Evolutionary conservation across 2,797 vertebrate species (phyloP).

Genomic region (Gallinago nigripennis): DNA sequence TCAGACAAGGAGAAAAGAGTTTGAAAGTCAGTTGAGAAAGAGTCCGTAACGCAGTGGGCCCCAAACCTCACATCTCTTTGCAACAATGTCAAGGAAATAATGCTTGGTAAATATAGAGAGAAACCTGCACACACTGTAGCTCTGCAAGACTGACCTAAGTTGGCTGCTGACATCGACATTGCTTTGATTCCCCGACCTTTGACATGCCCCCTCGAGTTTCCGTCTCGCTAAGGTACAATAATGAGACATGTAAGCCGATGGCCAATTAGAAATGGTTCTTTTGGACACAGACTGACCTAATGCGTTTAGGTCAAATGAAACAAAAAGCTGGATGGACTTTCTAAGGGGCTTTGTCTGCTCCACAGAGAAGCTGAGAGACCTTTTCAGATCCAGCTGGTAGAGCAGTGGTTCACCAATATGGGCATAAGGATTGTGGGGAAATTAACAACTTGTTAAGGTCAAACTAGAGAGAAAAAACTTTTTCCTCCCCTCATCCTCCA

Average conservation of each 20-base stretch:
- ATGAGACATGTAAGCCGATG: conserved; percentile 71
- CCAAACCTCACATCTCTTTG: conserved; percentile 54
- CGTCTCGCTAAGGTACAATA: conserved; percentile 59
- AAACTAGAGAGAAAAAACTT: conserved; percentile 55
- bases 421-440: not conserved
- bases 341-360: conserved; percentile 62
- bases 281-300: conserved; percentile 71
- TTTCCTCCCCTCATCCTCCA: not conserved
- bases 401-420: conserved; percentile 28
- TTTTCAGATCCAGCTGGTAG: conserved; percentile 63
- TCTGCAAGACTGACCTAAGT: conserved; percentile 57
- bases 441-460: conserved; percentile 58
- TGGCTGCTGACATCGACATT: conserved; percentile 49
- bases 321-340: conserved; percentile 67
- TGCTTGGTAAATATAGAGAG: conserved; percentile 54
- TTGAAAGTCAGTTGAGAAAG: conserved; percentile 40
- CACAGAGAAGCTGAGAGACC: conserved; percentile 60
- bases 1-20: conserved; percentile 48
- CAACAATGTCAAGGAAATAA: conserved; percentile 62
- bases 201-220: conserved; percentile 42
- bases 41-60: conserved; percentile 26
- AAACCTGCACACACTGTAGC: conserved; percentile 34
- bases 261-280: conserved; percentile 76
- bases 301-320: conserved; percentile 74
- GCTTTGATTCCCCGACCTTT: conserved; percentile 58